phyloP scores from a whole-genome alignment of 2,113 vertebrate genomes.

The Pelecanoides urinatrix region DNA sequence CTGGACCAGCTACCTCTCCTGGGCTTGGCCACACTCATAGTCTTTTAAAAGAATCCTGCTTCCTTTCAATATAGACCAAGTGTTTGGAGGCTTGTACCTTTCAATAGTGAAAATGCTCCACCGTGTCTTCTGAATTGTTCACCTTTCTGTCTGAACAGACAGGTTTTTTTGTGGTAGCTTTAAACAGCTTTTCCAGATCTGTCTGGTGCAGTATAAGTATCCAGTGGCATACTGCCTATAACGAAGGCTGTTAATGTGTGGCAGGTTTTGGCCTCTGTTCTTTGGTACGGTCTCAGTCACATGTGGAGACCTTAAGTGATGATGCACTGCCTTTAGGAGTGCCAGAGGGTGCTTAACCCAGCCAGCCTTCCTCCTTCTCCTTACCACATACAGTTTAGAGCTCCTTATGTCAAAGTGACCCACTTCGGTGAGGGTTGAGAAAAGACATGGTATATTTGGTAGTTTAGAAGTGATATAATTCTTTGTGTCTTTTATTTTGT shows the following conservation, averaged over 20 bases:
- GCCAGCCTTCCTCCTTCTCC: neutral
- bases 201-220: fast-evolving
- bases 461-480: neutral
- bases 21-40: neutral
- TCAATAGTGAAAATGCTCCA: neutral
- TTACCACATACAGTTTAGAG: neutral
- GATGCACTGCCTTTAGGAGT: neutral
- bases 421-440: neutral
- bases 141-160: neutral
- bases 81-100: neutral
- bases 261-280: neutral
- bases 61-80: neutral
- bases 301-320: neutral
- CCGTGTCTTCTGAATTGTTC: neutral
- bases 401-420: neutral
- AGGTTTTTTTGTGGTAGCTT: neutral
- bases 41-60: neutral
- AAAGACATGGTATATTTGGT: neutral
- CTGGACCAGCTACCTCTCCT: neutral
- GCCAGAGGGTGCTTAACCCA: neutral
- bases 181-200: neutral
- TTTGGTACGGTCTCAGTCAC: neutral
- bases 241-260: neutral
- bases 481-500: neutral
- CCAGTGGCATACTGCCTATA: fast-evolving